Percentiles rank a stretch among this genome's conserved stretches.
Conservation (phyloP, 1,140 invertebrate genomes). For the Pogonognathellus flavescens region DNA sequence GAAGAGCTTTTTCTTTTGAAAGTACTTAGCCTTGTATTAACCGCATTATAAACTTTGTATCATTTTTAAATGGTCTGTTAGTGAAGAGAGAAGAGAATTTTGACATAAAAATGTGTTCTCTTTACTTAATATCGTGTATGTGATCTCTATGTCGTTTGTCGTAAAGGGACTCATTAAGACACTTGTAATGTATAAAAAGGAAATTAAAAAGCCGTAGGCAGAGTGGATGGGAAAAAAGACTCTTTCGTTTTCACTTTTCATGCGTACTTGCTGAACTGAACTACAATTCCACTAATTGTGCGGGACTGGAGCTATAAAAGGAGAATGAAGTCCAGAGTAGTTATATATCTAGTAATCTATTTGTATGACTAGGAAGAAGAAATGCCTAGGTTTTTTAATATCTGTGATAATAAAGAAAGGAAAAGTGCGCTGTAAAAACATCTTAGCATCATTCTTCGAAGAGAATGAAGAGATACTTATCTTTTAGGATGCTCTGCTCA, state of each 20-base stretch:
- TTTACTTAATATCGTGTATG: too few species aligned
- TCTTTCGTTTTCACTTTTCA: background rate
- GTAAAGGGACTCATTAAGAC: constrained; percentile 6
- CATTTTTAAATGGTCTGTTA: too few species aligned
- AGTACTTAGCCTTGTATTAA: too few species aligned
- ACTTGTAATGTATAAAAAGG: background rate
- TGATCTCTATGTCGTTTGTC: too few species aligned
- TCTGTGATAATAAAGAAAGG: background rate
- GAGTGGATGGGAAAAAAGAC: background rate
- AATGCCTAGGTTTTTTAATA: background rate
- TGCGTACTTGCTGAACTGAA: background rate
- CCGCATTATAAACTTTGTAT: too few species aligned
- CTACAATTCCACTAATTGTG: background rate
- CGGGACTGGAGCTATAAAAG: background rate
- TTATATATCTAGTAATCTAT: background rate
- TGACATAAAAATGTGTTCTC: too few species aligned
- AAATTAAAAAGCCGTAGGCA: background rate
- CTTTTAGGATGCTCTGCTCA: too few species aligned
- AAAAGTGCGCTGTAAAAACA: background rate
- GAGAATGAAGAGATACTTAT: too few species aligned
- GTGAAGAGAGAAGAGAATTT: too few species aligned
- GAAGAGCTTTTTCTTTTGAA: too few species aligned
- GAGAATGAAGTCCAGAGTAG: background rate
- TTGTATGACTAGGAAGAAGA: background rate
- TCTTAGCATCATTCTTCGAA: background rate